Percentiles rank a stretch among this genome's conserved stretches.
Evolutionary conservation across 2,888 invertebrate species (phyloP).

Genomic region (Idaea biselata): DNA sequence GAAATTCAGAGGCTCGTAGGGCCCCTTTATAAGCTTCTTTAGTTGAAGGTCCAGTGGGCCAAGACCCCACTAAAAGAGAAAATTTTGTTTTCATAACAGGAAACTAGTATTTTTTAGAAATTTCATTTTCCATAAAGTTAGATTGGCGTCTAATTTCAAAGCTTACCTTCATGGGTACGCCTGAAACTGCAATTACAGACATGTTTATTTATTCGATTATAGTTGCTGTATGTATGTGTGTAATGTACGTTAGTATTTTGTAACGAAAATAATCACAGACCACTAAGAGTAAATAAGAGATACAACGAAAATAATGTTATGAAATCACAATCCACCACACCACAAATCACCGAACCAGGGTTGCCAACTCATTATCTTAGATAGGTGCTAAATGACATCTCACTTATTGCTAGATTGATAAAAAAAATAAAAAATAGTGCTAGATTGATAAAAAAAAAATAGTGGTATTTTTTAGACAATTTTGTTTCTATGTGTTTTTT

Average conservation of each 20-base stretch:
- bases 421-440: too few species aligned
- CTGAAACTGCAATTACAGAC: constrained; percentile 39
- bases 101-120: not conserved
- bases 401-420: too few species aligned
- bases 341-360: too few species aligned
- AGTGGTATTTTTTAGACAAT: too few species aligned
- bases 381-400: too few species aligned
- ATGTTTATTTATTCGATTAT: constrained; percentile 22
- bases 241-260: not conserved
- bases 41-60: not conserved
- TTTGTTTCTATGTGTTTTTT: too few species aligned
- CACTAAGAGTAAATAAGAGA: not conserved
- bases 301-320: not conserved
- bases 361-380: too few species aligned
- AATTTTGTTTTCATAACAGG: too few species aligned
- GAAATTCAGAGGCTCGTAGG: constrained; percentile 48
- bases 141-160: not conserved
- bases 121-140: not conserved
- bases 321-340: too few species aligned
- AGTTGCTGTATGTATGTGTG: too few species aligned
- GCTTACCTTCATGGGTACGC: constrained; percentile 29
- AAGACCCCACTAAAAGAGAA: not conserved
- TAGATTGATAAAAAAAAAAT: too few species aligned
- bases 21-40: constrained; percentile 29
- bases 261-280: not conserved